Evolutionary conservation across 1,140 invertebrate species (phyloP).

Genomic region (Drosophila obscura): DNA sequence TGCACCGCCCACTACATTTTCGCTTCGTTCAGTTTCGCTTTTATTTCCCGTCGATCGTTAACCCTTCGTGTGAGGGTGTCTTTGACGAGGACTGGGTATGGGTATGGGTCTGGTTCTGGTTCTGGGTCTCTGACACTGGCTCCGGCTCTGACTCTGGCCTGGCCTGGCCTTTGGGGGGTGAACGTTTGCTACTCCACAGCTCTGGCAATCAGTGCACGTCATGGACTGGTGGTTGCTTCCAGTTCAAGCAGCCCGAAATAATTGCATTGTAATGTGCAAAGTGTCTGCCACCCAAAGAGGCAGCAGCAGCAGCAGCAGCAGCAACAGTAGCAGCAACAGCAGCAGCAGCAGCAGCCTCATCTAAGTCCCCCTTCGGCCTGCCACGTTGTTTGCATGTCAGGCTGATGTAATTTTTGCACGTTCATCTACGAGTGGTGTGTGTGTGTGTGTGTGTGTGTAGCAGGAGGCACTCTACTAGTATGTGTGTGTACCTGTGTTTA

Average conservation of each 20-base stretch:
- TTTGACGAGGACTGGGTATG: conserved; percentile 4
- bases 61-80: conserved; percentile 48
- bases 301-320: conserved; percentile 7
- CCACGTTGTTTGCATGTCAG: conserved; percentile 62
- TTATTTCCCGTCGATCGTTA: conserved; percentile 80
- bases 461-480: background rate
- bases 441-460: conserved; percentile 21
- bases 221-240: conserved; percentile 49
- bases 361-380: conserved; percentile 20
- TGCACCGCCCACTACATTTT: conserved; percentile 44
- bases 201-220: conserved; percentile 75
- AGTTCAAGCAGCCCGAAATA: conserved; percentile 81
- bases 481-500: conserved; percentile 42
- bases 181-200: conserved; percentile 34
- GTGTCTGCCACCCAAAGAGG: conserved; percentile 64
- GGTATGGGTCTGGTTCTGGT: background rate
- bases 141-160: conserved; percentile 11
- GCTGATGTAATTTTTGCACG: conserved; percentile 78
- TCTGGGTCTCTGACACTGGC: background rate
- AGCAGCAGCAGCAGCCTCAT: background rate
- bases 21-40: conserved; percentile 62
- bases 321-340: conserved; percentile 44
- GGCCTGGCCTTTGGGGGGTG: conserved; percentile 20
- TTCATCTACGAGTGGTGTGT: conserved; percentile 52
- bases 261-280: conserved; percentile 83